Percentiles rank a stretch among this genome's conserved stretches.
Evolutionary conservation across 2,797 vertebrate species (phyloP).

Genomic region (Pseudochirops corinnae): DNA sequence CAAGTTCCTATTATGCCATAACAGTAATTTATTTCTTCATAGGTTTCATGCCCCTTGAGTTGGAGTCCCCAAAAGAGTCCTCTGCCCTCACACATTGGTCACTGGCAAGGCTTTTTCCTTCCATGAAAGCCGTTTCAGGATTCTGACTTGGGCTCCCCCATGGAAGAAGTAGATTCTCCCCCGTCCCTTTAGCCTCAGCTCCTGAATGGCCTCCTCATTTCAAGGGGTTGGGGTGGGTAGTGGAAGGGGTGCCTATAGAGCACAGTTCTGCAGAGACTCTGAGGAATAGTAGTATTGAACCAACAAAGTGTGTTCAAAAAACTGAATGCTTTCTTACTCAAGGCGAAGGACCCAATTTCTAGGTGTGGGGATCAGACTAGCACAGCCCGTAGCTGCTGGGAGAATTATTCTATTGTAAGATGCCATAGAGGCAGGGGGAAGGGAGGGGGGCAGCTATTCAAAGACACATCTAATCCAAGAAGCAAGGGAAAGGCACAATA

Average conservation of each 20-base stretch:
- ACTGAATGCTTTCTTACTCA: neutral
- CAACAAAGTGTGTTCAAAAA: neutral
- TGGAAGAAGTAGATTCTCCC: neutral
- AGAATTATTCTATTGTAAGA: neutral
- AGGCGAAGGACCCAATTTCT: neutral
- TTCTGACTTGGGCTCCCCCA: neutral
- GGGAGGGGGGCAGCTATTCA: neutral
- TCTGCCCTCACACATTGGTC: neutral
- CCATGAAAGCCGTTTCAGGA: neutral
- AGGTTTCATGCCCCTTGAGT: neutral
- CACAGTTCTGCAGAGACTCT: neutral
- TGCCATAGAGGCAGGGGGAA: neutral
- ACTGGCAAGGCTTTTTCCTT: neutral
- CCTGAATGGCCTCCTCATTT: neutral
- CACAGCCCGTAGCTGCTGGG: neutral
- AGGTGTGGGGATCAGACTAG: neutral
- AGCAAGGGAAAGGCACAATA: slow-evolving; percentile 2
- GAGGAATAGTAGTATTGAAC: neutral
- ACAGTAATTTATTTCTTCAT: neutral
- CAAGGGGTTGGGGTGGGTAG: neutral
- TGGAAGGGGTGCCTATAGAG: neutral
- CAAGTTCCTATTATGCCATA: neutral
- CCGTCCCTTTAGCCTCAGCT: neutral
- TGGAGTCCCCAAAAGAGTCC: neutral
- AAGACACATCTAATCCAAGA: neutral